A percentile compares a stretch with the other conserved stretches of the same genome.
Evolutionary conservation across 2,113 vertebrate species (phyloP).

Genomic region (Carassius carassius): DNA sequence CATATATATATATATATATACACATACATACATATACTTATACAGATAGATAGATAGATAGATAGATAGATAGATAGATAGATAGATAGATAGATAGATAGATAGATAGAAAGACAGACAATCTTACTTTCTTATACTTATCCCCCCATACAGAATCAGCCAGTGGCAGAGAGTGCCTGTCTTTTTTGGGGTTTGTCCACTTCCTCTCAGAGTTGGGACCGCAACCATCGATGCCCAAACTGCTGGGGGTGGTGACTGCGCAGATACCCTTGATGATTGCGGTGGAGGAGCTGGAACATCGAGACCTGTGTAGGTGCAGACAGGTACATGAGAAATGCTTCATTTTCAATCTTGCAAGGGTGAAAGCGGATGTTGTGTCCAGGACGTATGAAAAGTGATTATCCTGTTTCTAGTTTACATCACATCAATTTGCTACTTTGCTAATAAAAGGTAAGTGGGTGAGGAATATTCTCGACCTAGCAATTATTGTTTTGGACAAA

Average conservation of each 20-base stretch:
- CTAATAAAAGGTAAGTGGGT: too few relatives aligned
- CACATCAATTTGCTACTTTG: too few relatives aligned
- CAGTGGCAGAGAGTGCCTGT: slow-evolving; percentile 57
- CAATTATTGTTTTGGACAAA: background rate
- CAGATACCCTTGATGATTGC: slow-evolving; percentile 61
- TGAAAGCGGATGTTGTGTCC: background rate
- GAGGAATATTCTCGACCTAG: too few relatives aligned
- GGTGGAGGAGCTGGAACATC: slow-evolving; percentile 71
- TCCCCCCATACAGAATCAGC: slow-evolving; percentile 63
- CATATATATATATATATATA: too few relatives aligned
- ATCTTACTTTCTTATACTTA: slow-evolving; percentile 22
- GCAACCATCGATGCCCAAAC: slow-evolving; percentile 69
- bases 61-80: background rate
- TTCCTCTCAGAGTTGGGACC: slow-evolving; percentile 71
- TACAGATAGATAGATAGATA: background rate
- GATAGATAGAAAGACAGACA: background rate
- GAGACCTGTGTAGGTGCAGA: slow-evolving; percentile 77
- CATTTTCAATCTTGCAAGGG: background rate
- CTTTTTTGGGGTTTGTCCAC: slow-evolving; percentile 71
- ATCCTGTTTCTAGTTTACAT: too few relatives aligned
- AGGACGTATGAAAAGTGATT: too few relatives aligned
- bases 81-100: background rate
- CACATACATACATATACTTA: too few relatives aligned
- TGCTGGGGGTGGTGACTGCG: slow-evolving; percentile 65
- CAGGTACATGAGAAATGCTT: slow-evolving; percentile 54